Conservation (phyloP, 2,797 vertebrate species). For the Pseudotriccus pelzelni region DNA sequence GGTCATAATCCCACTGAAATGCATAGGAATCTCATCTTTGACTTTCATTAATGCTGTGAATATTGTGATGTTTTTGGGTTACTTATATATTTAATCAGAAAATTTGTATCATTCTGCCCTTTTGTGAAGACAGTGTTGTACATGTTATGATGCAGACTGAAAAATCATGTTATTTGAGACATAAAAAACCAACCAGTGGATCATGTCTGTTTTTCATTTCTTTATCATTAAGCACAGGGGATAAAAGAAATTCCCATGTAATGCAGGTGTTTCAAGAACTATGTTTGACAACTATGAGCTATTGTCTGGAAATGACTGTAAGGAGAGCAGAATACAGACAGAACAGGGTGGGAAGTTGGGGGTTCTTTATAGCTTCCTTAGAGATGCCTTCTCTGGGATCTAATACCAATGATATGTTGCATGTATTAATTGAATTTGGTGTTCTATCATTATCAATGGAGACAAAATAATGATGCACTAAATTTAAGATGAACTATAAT, state of each 20-base stretch:
- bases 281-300: background rate
- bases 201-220: background rate
- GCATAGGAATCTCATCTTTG: background rate
- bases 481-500: background rate
- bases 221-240: background rate
- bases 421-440: background rate
- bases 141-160: background rate
- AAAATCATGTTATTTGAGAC: background rate
- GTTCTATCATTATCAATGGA: background rate
- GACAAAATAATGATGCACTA: background rate
- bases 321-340: background rate
- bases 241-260: background rate
- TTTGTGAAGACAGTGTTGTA: background rate
- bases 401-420: background rate
- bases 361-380: background rate
- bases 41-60: background rate
- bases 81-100: background rate
- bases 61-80: background rate
- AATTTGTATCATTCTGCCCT: background rate
- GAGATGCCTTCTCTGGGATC: background rate
- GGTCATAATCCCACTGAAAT: background rate
- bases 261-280: background rate
- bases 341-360: background rate
- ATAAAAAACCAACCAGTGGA: background rate
- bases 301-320: background rate